Conservation (phyloP, 2,888 invertebrate genomes). For the Acrocera orbiculus region DNA sequence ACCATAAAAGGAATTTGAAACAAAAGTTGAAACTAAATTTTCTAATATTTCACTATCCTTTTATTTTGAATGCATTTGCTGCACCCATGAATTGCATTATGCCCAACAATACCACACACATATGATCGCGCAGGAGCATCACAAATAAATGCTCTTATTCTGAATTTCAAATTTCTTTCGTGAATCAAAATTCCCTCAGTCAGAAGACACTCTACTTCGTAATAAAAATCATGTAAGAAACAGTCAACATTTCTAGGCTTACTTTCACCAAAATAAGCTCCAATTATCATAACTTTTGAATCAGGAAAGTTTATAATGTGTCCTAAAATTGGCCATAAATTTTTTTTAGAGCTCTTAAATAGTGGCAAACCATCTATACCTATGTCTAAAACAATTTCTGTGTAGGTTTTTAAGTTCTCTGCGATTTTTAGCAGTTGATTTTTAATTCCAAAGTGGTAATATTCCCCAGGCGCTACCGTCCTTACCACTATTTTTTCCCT, state of each 20-base stretch:
- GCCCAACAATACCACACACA: constrained; percentile 4
- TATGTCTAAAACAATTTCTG: background rate
- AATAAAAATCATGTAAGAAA: background rate
- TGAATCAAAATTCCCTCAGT: too few species aligned
- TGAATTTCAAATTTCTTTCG: constrained; percentile 1
- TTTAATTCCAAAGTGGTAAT: background rate
- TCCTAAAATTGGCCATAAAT: constrained; percentile 2
- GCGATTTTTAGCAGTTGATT: background rate
- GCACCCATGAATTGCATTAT: constrained; percentile 5
- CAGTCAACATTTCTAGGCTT: background rate
- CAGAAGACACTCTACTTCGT: background rate
- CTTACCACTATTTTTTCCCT: background rate
- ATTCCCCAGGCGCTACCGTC: background rate
- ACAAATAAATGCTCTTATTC: constrained; percentile 3
- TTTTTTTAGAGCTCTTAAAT: background rate
- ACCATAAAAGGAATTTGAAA: too few species aligned
- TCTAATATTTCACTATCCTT: too few species aligned
- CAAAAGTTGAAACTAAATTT: too few species aligned
- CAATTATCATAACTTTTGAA: background rate
- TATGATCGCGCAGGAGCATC: constrained; percentile 5
- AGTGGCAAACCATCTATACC: background rate
- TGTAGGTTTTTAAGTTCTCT: background rate
- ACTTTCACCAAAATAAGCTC: background rate
- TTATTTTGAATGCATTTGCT: constrained; percentile 5
- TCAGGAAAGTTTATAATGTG: background rate